A percentile compares a stretch with the other conserved stretches of the same genome.
phyloP scores from a whole-genome alignment of 1,140 invertebrate genomes.

The Saxidomus purpurata region DNA sequence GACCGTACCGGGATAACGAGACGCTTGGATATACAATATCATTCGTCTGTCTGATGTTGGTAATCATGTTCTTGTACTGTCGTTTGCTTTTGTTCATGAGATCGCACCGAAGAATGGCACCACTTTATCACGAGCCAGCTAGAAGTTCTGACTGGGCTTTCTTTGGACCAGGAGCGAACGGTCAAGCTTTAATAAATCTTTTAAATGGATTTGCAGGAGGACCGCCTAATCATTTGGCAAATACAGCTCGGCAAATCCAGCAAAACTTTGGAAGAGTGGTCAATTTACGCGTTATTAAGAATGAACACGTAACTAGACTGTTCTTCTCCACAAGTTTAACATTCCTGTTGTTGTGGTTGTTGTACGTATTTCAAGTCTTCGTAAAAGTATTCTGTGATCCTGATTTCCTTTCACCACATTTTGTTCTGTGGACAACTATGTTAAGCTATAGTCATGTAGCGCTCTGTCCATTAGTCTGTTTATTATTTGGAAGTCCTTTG shows the following conservation, averaged over 20 bases:
- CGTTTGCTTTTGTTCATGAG: slow-evolving; percentile 82
- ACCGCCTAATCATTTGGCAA: slow-evolving; percentile 62
- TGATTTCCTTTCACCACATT: slow-evolving; percentile 50
- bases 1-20: slow-evolving; percentile 79
- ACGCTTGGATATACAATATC: slow-evolving; percentile 81
- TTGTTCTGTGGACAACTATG: slow-evolving; percentile 77
- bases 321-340: slow-evolving; percentile 77
- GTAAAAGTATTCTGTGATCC: slow-evolving; percentile 74
- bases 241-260: slow-evolving; percentile 69
- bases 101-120: slow-evolving; percentile 80
- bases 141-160: slow-evolving; percentile 82
- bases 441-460: slow-evolving; percentile 78
- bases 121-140: slow-evolving; percentile 78
- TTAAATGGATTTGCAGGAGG: slow-evolving; percentile 79
- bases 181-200: slow-evolving; percentile 81
- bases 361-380: slow-evolving; percentile 78
- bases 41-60: slow-evolving; percentile 73
- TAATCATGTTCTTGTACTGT: slow-evolving; percentile 79
- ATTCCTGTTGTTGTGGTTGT: slow-evolving; percentile 75
- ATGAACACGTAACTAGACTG: slow-evolving; percentile 80
- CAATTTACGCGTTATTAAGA: slow-evolving; percentile 75
- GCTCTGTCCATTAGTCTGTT: slow-evolving; percentile 75
- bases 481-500: slow-evolving; percentile 61
- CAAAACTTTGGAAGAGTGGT: slow-evolving; percentile 76
- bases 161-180: slow-evolving; percentile 81